Conservation (phyloP, 1,140 invertebrate species). For the Cardiocondyla obscurior region DNA sequence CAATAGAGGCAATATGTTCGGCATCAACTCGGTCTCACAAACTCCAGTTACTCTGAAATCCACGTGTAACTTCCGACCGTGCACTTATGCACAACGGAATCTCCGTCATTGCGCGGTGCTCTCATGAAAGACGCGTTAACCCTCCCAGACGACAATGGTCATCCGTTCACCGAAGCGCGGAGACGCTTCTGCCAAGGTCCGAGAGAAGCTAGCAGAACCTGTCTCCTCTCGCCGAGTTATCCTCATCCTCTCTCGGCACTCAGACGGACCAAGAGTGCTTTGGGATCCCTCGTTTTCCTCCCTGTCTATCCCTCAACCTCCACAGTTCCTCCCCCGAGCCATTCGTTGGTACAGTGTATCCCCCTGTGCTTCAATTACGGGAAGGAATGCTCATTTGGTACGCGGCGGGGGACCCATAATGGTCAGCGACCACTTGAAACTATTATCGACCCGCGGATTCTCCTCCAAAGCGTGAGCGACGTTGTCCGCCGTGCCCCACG, state of each 20-base stretch:
- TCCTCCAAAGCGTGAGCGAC: conserved; percentile 13
- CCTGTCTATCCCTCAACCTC: conserved; percentile 43
- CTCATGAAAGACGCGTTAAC: conserved; percentile 61
- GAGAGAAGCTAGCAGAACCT: not conserved
- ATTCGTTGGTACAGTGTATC: conserved; percentile 63
- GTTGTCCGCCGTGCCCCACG: not conserved
- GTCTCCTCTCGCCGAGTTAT: conserved; percentile 24
- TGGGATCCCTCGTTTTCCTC: conserved; percentile 66
- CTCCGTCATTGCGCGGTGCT: conserved; percentile 25
- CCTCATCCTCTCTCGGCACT: conserved; percentile 57
- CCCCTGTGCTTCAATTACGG: conserved; percentile 75
- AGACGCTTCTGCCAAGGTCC: conserved; percentile 37
- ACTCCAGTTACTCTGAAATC: conserved; percentile 40
- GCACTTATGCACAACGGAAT: conserved; percentile 51
- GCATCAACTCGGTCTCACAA: conserved; percentile 41
- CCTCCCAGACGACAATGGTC: conserved; percentile 42
- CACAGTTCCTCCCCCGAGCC: conserved; percentile 18
- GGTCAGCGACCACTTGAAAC: conserved; percentile 74
- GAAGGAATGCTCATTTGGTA: conserved; percentile 75
- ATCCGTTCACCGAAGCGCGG: conserved; percentile 19
- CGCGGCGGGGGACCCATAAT: conserved; percentile 71
- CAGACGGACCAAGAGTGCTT: conserved; percentile 71
- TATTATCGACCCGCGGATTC: conserved; percentile 69
- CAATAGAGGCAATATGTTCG: not conserved
- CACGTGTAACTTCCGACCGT: conserved; percentile 44